These are phyloP conservation scores for Himalopsyche japonica DNA, from an alignment of 2,888 invertebrate genomes.

Conservation along the genomic window DNA sequence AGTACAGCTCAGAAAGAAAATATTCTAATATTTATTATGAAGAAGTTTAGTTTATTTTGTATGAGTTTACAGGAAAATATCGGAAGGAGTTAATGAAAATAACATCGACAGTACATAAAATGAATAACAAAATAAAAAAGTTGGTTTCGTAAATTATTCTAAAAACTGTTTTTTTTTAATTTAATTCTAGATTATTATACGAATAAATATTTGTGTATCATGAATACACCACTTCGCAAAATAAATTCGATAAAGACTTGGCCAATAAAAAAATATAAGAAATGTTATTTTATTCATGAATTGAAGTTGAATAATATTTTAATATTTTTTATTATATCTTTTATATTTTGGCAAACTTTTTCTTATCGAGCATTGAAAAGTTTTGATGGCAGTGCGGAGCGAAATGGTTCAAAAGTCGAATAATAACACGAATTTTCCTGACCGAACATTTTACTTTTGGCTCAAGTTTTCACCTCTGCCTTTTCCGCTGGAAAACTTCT, in stretches of 20 bases:
- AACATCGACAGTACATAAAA: too few species aligned
- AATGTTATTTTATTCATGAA: not conserved
- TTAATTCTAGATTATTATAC: too few species aligned
- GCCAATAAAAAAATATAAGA: not conserved
- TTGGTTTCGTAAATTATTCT: too few species aligned
- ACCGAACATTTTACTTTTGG: not conserved
- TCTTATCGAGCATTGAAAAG: not conserved
- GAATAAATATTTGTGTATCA: too few species aligned
- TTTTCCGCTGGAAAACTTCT: not conserved
- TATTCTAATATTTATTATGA: too few species aligned
- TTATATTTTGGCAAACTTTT: not conserved
- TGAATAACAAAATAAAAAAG: too few species aligned
- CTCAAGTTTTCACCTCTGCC: not conserved
- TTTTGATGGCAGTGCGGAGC: not conserved
- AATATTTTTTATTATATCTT: not conserved
- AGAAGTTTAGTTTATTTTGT: too few species aligned
- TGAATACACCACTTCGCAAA: not conserved
- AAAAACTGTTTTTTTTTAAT: too few species aligned
- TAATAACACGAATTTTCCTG: not conserved
- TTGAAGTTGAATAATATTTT: not conserved
- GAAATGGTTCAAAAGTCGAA: not conserved
- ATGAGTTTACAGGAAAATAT: too few species aligned
- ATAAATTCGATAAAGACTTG: not conserved
- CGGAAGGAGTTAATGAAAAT: too few species aligned
- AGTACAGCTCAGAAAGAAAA: too few species aligned